A percentile compares a stretch with the other conserved stretches of the same genome.
These are phyloP conservation scores for Dipodomys ordii DNA, from an alignment of 2,113 vertebrate species.

Conservation along the genomic window DNA sequence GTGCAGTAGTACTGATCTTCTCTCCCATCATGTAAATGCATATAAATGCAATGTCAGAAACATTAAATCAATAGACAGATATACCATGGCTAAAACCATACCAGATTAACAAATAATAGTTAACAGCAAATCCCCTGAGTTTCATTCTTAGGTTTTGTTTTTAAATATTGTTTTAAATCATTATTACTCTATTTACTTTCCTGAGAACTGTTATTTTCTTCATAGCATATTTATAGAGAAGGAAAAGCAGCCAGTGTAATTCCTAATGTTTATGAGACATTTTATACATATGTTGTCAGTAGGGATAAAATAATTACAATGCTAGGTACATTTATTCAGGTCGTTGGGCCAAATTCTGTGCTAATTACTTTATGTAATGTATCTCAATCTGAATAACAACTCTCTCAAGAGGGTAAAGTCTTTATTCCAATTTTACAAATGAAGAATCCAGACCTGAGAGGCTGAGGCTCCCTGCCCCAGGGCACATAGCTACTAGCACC, in stretches of 20 bases:
- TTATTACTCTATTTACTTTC: not conserved
- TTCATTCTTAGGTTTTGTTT: not conserved
- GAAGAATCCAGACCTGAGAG: slow-evolving; percentile 7
- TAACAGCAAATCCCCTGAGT: slow-evolving; percentile 10
- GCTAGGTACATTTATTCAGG: slow-evolving; percentile 56
- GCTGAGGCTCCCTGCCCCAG: not conserved
- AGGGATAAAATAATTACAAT: slow-evolving; percentile 45
- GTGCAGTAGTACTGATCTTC: too few species aligned
- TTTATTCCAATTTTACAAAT: slow-evolving; percentile 53
- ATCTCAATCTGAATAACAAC: not conserved
- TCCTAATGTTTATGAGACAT: slow-evolving; percentile 33
- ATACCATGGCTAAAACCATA: not conserved
- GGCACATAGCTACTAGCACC: not conserved
- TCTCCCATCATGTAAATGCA: too few species aligned
- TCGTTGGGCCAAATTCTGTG: slow-evolving; percentile 30
- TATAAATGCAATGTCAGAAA: not conserved
- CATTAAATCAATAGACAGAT: not conserved
- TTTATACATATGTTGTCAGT: slow-evolving; percentile 29
- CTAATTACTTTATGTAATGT: slow-evolving; percentile 58
- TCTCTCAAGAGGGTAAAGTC: slow-evolving; percentile 47
- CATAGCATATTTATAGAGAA: slow-evolving; percentile 27
- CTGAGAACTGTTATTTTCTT: slow-evolving; percentile 39
- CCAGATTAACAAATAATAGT: not conserved
- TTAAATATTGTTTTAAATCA: not conserved
- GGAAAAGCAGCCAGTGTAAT: not conserved